Evolutionary conservation across 2,113 vertebrate genomes (phyloP).

Genomic region (Ptychochromis oligacanthus): DNA sequence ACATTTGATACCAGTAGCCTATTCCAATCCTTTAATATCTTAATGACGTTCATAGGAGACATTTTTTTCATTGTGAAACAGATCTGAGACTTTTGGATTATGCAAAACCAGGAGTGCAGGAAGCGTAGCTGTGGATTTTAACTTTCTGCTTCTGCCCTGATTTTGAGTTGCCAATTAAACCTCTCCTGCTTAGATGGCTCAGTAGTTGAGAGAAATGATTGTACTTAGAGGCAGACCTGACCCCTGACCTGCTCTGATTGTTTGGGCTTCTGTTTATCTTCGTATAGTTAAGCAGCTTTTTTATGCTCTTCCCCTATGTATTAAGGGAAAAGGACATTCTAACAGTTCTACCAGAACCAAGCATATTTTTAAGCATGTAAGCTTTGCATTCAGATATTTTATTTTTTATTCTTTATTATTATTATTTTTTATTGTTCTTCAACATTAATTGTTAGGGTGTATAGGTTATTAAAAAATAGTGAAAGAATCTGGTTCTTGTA

Average conservation of each 20-base stretch:
- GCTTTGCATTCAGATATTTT: background rate
- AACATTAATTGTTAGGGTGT: too few relatives aligned
- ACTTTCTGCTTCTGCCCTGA: background rate
- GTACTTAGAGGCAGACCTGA: background rate
- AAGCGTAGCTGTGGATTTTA: constrained; percentile 6
- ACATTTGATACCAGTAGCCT: background rate
- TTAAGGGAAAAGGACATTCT: background rate
- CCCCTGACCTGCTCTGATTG: constrained; percentile 45
- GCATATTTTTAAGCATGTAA: background rate
- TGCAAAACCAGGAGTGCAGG: constrained; percentile 9
- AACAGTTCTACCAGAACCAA: background rate
- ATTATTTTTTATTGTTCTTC: too few relatives aligned
- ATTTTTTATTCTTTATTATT: too few relatives aligned
- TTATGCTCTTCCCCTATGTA: constrained; percentile 10
- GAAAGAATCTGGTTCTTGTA: background rate
- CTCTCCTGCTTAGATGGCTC: background rate
- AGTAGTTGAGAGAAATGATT: constrained; percentile 14
- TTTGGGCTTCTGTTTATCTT: constrained; percentile 22
- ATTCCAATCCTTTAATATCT: constrained; percentile 10
- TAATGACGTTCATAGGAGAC: constrained; percentile 20
- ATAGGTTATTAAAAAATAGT: background rate
- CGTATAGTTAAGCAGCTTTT: constrained; percentile 48
- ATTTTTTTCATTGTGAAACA: background rate
- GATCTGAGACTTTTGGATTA: constrained; percentile 15
- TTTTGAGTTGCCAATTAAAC: constrained; percentile 33